A percentile compares a stretch with the other conserved stretches of the same genome.
Conservation (phyloP, 53 echinoderm and acorn worm species). For the Echinometra lucunter region DNA sequence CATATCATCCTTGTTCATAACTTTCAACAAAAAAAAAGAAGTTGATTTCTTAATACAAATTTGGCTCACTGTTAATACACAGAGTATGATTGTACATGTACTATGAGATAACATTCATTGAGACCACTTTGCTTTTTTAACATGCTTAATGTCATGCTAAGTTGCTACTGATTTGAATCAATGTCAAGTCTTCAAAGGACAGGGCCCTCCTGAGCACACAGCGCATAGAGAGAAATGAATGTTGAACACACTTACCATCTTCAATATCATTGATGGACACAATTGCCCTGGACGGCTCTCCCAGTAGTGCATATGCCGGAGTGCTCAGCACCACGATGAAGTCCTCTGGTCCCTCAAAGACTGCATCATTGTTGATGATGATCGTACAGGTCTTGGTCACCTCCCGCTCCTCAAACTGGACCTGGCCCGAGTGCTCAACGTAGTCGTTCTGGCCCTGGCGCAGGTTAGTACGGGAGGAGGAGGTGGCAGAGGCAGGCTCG, state of each 20-base stretch:
- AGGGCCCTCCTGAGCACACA: no score
- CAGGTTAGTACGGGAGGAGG: conserved; percentile 66
- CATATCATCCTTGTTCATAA: no score
- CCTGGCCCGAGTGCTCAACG: conserved; percentile 94
- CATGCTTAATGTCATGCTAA: background rate
- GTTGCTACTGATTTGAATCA: no score
- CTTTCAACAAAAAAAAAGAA: no score
- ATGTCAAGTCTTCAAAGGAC: no score
- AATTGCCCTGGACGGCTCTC: conserved; percentile 83
- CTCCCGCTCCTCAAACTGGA: conserved; percentile 99
- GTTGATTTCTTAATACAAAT: no score
- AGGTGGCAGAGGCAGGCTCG: conserved; percentile 80
- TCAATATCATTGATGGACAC: conserved; percentile 90
- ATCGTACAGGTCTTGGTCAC: conserved; percentile 91
- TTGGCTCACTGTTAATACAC: no score
- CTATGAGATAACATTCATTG: no score
- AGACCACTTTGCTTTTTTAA: background rate
- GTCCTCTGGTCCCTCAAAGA: conserved; percentile 92
- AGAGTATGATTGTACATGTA: no score
- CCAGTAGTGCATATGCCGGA: conserved; percentile 95
- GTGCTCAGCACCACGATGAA: conserved; percentile 94
- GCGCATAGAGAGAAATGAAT: background rate
- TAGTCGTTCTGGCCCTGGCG: conserved; percentile 90
- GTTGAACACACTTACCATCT: conserved; percentile 78
- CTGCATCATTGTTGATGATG: conserved; percentile 88